Base-by-base conservation (phyloP, 2,797 vertebrate genomes). In the Micropoecilia bifurca region DNA sequence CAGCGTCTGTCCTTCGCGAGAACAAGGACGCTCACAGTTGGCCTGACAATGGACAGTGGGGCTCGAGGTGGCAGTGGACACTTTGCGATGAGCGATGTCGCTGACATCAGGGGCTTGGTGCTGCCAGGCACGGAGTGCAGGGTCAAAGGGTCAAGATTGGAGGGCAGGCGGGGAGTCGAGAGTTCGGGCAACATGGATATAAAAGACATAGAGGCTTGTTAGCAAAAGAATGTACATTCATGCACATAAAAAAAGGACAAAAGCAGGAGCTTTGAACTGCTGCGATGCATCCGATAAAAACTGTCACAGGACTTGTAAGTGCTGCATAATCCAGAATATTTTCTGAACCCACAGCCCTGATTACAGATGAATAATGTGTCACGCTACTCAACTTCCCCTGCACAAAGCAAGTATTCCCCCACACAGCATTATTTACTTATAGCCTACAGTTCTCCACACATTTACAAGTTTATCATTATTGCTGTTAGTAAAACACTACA, bases 51-150 rank as follows among this genome's bases (percentile, higher is more conserved):
- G 90, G 87, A 93, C 89, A 93, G 90, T 84, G 28, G 88, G 78
- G 89, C 80, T 75, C 79, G 91, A 87, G 92, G 90, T 89, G 91
- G 87, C 84, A n/a, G 90, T 57, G 85, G 86, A 92, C 89, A 90
- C 85, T 88, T 91, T 87, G 87, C 82, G 89, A 90, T 45, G 78
- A 82, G 84, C 91, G 91, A 93, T 89, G 93, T 92, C 90, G 89
- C 73, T 45, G 47, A 75, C 85, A 88, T 81, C 76, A 87, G 90
- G 88, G 76, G 69, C 83, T n/a, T 0, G 81, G 76, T 80, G 74
- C 85, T 61, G 85, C 57, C 90, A 82, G 87, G 84, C 89, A 50
- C 86, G 71, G 4, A 78, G 82, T 71, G 9, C 41, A 46, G 84
- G 91, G 87, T 88, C 76, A 71, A n/a, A 16, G 43, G 88, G 90